A percentile compares a stretch with the other conserved stretches of the same genome.
These are phyloP conservation scores for Aleiodes alternator DNA, from an alignment of 2,888 invertebrate genomes.

Conservation along the genomic window DNA sequence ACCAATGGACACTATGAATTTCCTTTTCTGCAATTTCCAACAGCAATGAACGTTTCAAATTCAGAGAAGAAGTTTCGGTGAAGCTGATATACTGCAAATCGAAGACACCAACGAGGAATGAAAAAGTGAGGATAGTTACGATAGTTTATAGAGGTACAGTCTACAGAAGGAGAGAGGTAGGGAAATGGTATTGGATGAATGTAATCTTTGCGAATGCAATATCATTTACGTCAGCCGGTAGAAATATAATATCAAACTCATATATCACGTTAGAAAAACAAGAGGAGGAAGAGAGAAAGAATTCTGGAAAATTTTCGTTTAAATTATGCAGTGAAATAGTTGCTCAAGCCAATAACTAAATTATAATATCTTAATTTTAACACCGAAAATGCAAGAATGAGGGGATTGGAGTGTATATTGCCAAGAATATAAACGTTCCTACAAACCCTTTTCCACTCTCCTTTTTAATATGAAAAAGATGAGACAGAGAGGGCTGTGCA, in stretches of 20 bases:
- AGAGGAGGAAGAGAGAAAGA: constrained; percentile 27
- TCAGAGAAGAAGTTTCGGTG: constrained; percentile 38
- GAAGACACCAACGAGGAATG: constrained; percentile 20
- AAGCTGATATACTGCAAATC: constrained; percentile 37
- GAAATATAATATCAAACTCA: constrained; percentile 57
- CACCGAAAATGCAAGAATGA: constrained; percentile 40
- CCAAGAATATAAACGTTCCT: not conserved
- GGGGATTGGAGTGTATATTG: constrained; percentile 15
- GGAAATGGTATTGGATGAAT: constrained; percentile 6
- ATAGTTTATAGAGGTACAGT: not conserved
- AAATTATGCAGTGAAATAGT: constrained; percentile 65
- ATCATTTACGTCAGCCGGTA: constrained; percentile 48
- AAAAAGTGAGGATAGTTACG: constrained; percentile 29
- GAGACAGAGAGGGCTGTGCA: constrained; percentile 36
- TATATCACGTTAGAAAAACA: constrained; percentile 58
- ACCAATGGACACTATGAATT: not conserved
- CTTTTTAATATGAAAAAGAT: constrained; percentile 25
- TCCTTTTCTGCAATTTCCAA: not conserved
- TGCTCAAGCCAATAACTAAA: constrained; percentile 48
- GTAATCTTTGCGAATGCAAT: constrained; percentile 45
- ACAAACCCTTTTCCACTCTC: not conserved
- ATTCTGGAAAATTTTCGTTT: constrained; percentile 60
- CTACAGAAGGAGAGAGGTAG: not conserved
- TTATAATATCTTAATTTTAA: constrained; percentile 53
- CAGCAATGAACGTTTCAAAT: constrained; percentile 14